These are phyloP conservation scores for Herpetotheres cachinnans DNA, from an alignment of 2,113 vertebrate species.

Conservation along the genomic window DNA sequence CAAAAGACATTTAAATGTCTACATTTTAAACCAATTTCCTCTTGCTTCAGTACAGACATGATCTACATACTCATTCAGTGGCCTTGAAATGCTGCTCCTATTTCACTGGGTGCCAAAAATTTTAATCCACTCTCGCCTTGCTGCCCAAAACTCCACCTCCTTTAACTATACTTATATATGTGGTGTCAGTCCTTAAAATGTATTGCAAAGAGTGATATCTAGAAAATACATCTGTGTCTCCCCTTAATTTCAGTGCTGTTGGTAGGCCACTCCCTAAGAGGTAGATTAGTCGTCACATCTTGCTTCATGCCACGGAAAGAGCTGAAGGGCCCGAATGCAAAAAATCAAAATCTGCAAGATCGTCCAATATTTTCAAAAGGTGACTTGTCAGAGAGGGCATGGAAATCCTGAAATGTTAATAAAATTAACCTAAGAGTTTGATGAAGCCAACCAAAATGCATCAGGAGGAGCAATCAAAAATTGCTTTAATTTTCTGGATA, in stretches of 20 bases:
- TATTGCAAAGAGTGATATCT: not conserved
- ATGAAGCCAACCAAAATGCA: not conserved
- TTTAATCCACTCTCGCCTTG: not conserved
- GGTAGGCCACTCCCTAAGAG: fast-evolving
- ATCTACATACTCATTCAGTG: not conserved
- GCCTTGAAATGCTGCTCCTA: not conserved
- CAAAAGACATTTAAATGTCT: not conserved
- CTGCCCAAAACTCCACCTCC: not conserved
- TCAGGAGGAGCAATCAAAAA: not conserved
- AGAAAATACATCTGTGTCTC: not conserved
- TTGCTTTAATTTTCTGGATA: not conserved
- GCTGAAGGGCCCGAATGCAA: not conserved
- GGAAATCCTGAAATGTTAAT: not conserved
- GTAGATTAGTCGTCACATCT: not conserved
- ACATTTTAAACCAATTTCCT: not conserved
- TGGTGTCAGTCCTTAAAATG: not conserved
- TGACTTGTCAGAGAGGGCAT: not conserved
- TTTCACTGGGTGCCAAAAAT: not conserved
- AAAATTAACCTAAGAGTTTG: not conserved
- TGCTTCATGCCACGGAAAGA: not conserved
- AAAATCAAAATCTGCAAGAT: not conserved
- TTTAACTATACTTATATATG: not conserved
- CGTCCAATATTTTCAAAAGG: fast-evolving
- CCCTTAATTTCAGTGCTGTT: not conserved
- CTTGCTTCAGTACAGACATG: not conserved